Evolutionary conservation across 2,113 vertebrate genomes (phyloP), one percentile per base, ranked within the genome.

Genomic region (Cyrtonyx montezumae): DNA sequence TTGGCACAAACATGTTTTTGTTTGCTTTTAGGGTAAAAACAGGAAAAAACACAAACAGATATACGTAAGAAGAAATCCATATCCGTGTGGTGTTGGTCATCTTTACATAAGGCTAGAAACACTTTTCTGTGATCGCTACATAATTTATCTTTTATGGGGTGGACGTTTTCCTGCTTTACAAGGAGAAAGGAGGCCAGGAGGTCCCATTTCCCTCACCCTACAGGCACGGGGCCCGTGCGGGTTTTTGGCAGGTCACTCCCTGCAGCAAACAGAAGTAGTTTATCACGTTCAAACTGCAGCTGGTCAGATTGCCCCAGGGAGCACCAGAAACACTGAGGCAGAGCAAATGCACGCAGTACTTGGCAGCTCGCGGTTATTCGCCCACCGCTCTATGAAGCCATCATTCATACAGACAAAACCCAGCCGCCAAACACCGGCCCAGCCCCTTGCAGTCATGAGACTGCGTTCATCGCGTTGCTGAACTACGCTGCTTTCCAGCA

Each of bases 41-140:
- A 86, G 30, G 42, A 23, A 46, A 46, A 94, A 94, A 36, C 2
- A 58, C 46, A 87, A 89, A 96, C 51, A 86, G 23, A 89, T 45
- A 10, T 21, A 96, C 90, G 97, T 95, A 91, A 86, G 79, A 95
- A 97, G 96, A 58, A 85, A 85, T 45, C 68, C 32, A 3, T 91
- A 93, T 90, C 96, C 88, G 93, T 73, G 22, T 51, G 32, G 36
- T 70, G 45, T 26, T 74, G 88, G 68, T 87, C 84, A 91, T 96
- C 95, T 96, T 95, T 86, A 86, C 62, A 13, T 48, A 73, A 46
- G 49, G 79, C 62, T 91, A 86, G 59, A 92, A 95, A 95, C 70
- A 61, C 46, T 86, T 46, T 84, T 89, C 85, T 49, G 15, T 16
- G 69, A 30, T 82, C 86, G 79, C 91, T 87, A 87, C 4, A 84